These are phyloP conservation scores for Boleophthalmus pectinirostris DNA, from an alignment of 2,113 vertebrate species.

Conservation along the genomic window DNA sequence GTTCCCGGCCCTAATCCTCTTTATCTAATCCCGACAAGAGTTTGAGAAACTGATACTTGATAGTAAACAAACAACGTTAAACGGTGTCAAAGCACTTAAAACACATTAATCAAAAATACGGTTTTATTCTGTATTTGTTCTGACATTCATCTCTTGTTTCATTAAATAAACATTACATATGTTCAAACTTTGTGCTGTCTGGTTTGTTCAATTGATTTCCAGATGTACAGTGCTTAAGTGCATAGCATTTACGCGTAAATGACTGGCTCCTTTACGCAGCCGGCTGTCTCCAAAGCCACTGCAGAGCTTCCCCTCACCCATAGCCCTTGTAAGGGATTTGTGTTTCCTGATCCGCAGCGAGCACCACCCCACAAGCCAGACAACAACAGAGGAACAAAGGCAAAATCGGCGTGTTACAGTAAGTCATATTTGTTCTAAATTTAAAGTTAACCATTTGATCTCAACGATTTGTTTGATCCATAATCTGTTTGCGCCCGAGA, in stretches of 20 bases:
- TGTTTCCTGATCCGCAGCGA: neutral
- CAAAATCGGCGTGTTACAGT: neutral
- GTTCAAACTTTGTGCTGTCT: neutral
- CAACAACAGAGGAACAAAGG: constrained; percentile 5
- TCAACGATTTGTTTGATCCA: neutral
- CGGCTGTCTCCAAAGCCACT: neutral
- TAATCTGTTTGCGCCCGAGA: neutral
- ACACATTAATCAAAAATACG: neutral
- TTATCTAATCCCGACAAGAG: neutral
- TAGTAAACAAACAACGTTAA: neutral
- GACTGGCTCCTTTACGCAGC: neutral
- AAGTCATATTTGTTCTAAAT: neutral
- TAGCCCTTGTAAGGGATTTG: neutral
- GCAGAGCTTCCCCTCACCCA: neutral
- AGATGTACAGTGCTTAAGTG: constrained; percentile 7
- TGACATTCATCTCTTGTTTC: neutral
- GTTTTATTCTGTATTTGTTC: neutral
- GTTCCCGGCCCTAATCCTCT: neutral
- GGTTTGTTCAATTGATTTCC: neutral
- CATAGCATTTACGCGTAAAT: neutral
- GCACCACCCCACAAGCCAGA: neutral
- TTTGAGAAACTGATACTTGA: neutral
- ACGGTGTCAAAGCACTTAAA: neutral
- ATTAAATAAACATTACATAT: neutral
- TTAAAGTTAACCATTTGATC: neutral